Conservation (phyloP, 2,888 invertebrate genomes). For the Cacoxenus indagator region DNA sequence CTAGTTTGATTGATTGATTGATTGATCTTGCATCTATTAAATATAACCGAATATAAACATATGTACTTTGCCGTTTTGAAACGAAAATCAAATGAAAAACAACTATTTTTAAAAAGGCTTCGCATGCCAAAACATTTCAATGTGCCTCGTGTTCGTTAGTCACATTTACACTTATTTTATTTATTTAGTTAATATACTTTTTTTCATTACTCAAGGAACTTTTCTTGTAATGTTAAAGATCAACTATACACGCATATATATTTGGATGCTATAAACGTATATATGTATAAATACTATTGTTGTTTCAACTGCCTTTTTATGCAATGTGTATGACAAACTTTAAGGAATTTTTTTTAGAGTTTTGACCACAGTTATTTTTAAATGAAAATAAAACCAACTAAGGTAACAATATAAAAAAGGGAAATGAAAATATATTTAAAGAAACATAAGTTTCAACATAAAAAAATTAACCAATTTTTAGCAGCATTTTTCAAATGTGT, state of each 20-base stretch:
- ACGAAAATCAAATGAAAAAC: conserved; percentile 32
- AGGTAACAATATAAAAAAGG: conserved; percentile 36
- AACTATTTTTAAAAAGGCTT: conserved; percentile 29
- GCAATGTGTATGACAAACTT: conserved; percentile 19
- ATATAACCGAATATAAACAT: neutral
- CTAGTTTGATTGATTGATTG: neutral
- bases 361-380: conserved; percentile 19
- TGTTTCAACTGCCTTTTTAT: conserved; percentile 20
- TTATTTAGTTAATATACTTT: conserved; percentile 12
- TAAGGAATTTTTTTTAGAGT: conserved; percentile 9
- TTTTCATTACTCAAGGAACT: neutral
- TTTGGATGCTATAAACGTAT: neutral
- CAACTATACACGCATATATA: neutral
- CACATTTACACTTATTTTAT: conserved; percentile 37
- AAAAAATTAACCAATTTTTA: neutral
- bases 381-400: conserved; percentile 35
- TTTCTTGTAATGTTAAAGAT: conserved; percentile 3
- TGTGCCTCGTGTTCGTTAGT: conserved; percentile 64
- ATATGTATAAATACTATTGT: conserved; percentile 7
- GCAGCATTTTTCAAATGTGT: conserved; percentile 33
- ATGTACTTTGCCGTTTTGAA: conserved; percentile 16
- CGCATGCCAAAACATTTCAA: conserved; percentile 51
- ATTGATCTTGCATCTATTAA: neutral
- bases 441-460: conserved; percentile 23
- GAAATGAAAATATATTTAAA: conserved; percentile 39